A percentile compares a stretch with the other conserved stretches of the same genome.
phyloP scores from a whole-genome alignment of 2,888 invertebrate species.

The Archaeoteleia sp. region DNA sequence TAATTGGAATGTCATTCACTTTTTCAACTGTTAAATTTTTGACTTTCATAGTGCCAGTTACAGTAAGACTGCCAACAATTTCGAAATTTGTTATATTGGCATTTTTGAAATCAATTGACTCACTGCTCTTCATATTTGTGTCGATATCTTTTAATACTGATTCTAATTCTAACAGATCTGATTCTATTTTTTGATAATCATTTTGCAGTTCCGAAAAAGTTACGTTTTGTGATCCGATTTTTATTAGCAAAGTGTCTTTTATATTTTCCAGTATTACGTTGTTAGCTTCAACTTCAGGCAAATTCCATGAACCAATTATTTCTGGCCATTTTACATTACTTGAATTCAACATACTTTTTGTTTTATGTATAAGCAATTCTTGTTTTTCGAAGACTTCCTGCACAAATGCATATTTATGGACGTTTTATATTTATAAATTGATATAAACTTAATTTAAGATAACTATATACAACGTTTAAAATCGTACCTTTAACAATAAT shows the following conservation, averaged over 20 bases:
- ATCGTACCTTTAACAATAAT: slow-evolving; percentile 67
- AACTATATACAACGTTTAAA: background rate
- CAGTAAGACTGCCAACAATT: slow-evolving; percentile 67
- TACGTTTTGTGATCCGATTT: slow-evolving; percentile 46
- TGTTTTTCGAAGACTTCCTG: slow-evolving; percentile 59
- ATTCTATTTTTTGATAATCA: slow-evolving; percentile 3
- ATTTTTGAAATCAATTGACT: slow-evolving; percentile 41
- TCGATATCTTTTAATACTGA: slow-evolving; percentile 37
- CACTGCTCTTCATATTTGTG: slow-evolving; percentile 34
- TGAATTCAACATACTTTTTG: slow-evolving; percentile 44
- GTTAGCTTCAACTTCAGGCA: slow-evolving; percentile 47
- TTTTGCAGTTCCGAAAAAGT: slow-evolving; percentile 34
- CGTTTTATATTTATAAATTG: too few species aligned
- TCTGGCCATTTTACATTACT: slow-evolving; percentile 56
- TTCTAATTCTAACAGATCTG: background rate
- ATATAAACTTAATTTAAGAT: slow-evolving; percentile 12
- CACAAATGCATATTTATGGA: too few species aligned
- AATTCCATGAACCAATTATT: slow-evolving; percentile 57
- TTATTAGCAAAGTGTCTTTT: slow-evolving; percentile 42
- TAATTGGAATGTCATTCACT: slow-evolving; percentile 64
- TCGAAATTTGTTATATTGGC: slow-evolving; percentile 47
- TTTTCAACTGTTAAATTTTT: slow-evolving; percentile 60
- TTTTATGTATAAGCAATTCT: slow-evolving; percentile 58
- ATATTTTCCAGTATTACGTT: slow-evolving; percentile 38
- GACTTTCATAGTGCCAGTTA: slow-evolving; percentile 63